Conservation (phyloP, 2,888 invertebrate genomes). For the Andrena flavipes region DNA sequence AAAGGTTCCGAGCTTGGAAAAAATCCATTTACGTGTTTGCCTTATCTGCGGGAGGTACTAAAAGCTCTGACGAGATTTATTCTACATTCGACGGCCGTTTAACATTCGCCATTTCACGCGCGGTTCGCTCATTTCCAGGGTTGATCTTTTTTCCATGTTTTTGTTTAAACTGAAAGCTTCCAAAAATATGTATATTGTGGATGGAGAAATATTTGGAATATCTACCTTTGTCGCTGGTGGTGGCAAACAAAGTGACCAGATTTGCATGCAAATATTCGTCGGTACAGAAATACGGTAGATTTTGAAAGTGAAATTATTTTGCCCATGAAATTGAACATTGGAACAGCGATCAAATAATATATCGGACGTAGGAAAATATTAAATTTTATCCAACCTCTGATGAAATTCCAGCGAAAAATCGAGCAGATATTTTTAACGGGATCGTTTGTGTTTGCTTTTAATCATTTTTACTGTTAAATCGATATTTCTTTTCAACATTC, state of each 20-base stretch:
- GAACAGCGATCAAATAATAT: conserved; percentile 17
- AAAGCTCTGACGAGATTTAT: conserved; percentile 55
- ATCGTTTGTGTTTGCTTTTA: background rate
- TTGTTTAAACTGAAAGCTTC: background rate
- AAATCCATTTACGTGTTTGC: conserved; percentile 57
- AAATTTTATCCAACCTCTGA: background rate
- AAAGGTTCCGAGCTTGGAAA: conserved; percentile 34
- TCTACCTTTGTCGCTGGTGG: background rate
- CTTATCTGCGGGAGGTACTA: conserved; percentile 49
- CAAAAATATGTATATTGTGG: background rate
- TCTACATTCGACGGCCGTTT: conserved; percentile 49
- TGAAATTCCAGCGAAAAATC: background rate
- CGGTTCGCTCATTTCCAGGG: background rate
- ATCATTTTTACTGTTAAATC: background rate
- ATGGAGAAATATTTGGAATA: conserved; percentile 9
- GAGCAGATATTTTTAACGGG: background rate
- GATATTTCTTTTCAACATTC: background rate
- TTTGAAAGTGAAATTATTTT: conserved; percentile 30
- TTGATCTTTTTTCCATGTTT: background rate
- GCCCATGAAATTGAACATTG: conserved; percentile 6
- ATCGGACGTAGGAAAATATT: background rate
- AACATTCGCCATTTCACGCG: conserved; percentile 19
- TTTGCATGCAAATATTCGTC: background rate
- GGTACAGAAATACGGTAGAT: conserved; percentile 1
- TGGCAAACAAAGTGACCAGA: conserved; percentile 2